Conservation (phyloP, 2,888 invertebrate species). For the Athalia cordata region DNA sequence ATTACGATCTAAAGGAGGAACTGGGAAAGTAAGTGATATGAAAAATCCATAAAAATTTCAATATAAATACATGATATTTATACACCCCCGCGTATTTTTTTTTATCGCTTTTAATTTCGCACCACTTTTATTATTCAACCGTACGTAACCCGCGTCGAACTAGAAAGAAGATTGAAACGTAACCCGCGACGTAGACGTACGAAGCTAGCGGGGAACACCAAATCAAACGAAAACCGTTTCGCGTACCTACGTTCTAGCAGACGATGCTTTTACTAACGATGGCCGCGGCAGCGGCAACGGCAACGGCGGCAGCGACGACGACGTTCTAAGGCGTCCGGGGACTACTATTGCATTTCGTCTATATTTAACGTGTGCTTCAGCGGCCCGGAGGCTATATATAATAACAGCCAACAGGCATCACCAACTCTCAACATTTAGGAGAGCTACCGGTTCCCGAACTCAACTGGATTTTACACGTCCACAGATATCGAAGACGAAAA, state of each 20-base stretch:
- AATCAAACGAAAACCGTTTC: background rate
- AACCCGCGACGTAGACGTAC: background rate
- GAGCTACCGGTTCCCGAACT: background rate
- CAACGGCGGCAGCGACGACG: background rate
- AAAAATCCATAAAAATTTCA: conserved; percentile 2
- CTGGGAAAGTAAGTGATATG: conserved; percentile 93
- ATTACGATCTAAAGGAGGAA: conserved; percentile 99
- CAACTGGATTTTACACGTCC: background rate
- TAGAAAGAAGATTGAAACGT: background rate
- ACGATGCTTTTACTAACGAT: conserved; percentile 60
- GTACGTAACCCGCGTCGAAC: background rate
- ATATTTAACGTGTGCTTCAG: conserved; percentile 60
- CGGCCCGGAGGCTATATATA: conserved; percentile 41
- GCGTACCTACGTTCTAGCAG: conserved; percentile 53
- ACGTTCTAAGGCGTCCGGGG: conserved; percentile 48
- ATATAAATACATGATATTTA: conserved; percentile 1
- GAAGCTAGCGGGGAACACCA: no score
- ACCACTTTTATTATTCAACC: conserved; percentile 1
- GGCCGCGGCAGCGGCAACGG: conserved; percentile 50
- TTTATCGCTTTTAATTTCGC: background rate
- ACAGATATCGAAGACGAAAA: background rate
- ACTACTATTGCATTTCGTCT: conserved; percentile 66
- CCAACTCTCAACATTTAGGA: background rate
- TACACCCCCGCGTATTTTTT: no score
- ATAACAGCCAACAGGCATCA: conserved; percentile 23